Evolutionary conservation across 2,797 vertebrate genomes (phyloP).

Genomic region (Sciurus carolinensis): DNA sequence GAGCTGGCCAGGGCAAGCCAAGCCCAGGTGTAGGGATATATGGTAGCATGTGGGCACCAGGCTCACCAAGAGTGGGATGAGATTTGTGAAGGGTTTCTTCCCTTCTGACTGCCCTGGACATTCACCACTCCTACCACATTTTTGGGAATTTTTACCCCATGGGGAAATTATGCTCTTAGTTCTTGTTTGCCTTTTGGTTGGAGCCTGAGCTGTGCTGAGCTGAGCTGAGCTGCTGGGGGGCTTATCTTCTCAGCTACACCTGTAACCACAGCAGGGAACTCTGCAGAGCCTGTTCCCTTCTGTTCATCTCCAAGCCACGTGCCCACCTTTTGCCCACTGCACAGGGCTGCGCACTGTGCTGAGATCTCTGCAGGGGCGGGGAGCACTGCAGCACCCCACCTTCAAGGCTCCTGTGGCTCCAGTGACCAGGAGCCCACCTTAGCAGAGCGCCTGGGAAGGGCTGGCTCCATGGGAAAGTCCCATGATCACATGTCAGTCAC

Average conservation of each 20-base stretch:
- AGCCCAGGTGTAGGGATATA: neutral
- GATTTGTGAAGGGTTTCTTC: neutral
- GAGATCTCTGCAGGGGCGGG: rapidly evolving
- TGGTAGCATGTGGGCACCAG: neutral
- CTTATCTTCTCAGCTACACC: neutral
- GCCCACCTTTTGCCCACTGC: neutral
- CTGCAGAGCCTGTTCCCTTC: neutral
- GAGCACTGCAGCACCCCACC: neutral
- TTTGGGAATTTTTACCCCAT: neutral
- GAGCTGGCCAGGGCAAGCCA: neutral
- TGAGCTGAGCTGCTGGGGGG: neutral
- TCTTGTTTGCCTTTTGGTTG: neutral
- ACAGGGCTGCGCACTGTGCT: neutral
- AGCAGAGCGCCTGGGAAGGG: neutral
- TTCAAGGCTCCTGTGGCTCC: neutral
- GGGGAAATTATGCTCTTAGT: neutral
- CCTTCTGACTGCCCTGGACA: neutral
- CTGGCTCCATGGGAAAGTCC: too few species aligned
- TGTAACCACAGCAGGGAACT: too few species aligned
- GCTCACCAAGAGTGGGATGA: neutral
- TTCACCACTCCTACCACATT: too few species aligned
- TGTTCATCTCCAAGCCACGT: neutral
- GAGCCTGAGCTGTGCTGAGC: neutral
- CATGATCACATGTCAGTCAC: neutral
- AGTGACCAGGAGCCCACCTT: neutral